phyloP scores from a whole-genome alignment of 2,888 invertebrate genomes.

The Heliconius charithonia region DNA sequence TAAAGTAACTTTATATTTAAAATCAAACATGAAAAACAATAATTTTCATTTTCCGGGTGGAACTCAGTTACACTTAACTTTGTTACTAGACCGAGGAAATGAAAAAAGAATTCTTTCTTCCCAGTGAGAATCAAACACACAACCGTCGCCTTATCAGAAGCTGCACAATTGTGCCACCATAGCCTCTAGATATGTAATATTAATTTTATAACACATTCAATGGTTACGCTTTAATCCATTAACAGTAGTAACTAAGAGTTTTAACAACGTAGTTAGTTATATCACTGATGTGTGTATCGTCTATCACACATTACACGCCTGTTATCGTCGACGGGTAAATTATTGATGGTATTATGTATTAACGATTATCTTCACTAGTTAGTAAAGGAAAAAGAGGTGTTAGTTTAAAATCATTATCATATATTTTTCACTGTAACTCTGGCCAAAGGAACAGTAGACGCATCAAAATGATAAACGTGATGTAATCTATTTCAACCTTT shows the following conservation, averaged over 20 bases:
- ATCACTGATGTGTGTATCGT: constrained; percentile 15
- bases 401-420: no score
- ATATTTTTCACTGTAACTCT: no score
- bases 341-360: constrained; percentile 16
- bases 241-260: not conserved
- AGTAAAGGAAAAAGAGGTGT: no score
- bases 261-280: constrained; percentile 13
- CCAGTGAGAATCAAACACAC: not conserved
- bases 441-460: no score
- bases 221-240: not conserved
- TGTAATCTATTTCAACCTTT: no score
- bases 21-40: no score
- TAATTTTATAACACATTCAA: not conserved
- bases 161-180: not conserved
- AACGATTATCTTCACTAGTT: constrained; percentile 13
- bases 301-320: constrained; percentile 12
- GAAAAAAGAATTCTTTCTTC: not conserved
- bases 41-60: no score
- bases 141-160: no score
- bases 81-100: not conserved
- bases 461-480: no score
- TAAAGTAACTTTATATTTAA: no score
- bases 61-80: not conserved
- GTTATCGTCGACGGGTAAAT: constrained; percentile 5
- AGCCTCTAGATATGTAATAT: not conserved